Conservation (phyloP, 1,140 invertebrate genomes). For the Chionoecetes opilio region DNA sequence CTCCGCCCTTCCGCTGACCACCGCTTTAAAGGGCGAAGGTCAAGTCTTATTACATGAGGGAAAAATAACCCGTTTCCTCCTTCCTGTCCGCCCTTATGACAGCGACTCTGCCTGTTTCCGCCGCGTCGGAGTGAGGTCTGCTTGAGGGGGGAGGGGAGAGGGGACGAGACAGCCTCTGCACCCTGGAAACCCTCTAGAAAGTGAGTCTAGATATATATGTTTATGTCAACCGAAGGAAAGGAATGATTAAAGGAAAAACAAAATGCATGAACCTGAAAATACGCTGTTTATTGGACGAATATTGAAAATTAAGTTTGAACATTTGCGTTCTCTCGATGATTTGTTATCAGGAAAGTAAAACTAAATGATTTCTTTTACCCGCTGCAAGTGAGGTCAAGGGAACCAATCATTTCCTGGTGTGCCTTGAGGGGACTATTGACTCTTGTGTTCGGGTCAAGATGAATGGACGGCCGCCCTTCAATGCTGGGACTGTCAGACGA, state of each 20-base stretch:
- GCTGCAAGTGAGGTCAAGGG: background rate
- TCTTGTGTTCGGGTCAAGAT: background rate
- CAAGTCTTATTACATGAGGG: conserved; percentile 37
- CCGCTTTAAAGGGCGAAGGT: conserved; percentile 66
- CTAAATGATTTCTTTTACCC: background rate
- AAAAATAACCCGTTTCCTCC: conserved; percentile 75
- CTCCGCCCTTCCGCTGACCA: conserved; percentile 75
- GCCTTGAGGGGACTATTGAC: background rate
- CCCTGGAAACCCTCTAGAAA: background rate
- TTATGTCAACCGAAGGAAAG: background rate
- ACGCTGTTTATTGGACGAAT: background rate
- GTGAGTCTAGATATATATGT: background rate
- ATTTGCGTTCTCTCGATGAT: background rate
- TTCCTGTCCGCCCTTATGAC: conserved; percentile 57
- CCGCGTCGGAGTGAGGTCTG: background rate
- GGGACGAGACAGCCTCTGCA: background rate
- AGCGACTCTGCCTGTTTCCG: conserved; percentile 46
- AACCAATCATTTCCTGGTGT: background rate
- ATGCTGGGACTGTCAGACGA: background rate
- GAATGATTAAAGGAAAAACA: background rate
- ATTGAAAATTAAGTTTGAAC: background rate
- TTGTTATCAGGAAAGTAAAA: background rate
- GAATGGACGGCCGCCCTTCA: background rate
- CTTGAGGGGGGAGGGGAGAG: background rate
- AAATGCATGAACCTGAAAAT: background rate